Conservation (phyloP, 2,888 invertebrate species). For the Calliopum simillimum region DNA sequence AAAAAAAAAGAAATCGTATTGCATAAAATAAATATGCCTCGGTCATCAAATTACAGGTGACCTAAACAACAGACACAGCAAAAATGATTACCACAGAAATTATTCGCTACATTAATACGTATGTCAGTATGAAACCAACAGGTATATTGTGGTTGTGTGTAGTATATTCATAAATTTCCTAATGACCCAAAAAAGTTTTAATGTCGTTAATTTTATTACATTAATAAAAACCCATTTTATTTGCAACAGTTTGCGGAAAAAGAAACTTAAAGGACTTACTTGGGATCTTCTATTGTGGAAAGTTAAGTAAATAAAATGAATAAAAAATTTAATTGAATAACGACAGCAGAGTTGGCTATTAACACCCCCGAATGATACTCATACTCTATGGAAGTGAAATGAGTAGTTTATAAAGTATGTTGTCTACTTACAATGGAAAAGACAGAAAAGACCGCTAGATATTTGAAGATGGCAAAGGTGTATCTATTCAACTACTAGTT, state of each 20-base stretch:
- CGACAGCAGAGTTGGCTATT: constrained; percentile 5
- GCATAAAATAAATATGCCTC: too few species aligned
- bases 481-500: too few species aligned
- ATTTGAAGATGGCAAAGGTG: not conserved
- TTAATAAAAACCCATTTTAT: constrained; percentile 24
- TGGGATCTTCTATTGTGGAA: not conserved
- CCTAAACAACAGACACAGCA: too few species aligned
- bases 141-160: not conserved
- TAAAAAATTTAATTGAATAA: constrained; percentile 3
- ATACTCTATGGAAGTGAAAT: too few species aligned
- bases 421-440: too few species aligned
- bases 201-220: constrained; percentile 21
- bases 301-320: not conserved
- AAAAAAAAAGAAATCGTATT: too few species aligned
- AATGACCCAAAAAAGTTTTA: constrained; percentile 1
- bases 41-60: too few species aligned
- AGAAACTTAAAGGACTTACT: constrained; percentile 12
- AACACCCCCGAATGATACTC: too few species aligned
- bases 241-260: constrained; percentile 24
- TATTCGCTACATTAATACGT: too few species aligned
- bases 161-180: not conserved
- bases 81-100: too few species aligned
- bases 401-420: too few species aligned
- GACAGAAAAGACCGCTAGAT: not conserved
- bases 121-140: not conserved